A percentile compares a stretch with the other conserved stretches of the same genome.
These are phyloP conservation scores for Rhea pennata DNA, from an alignment of 2,113 vertebrate genomes.

Conservation along the genomic window DNA sequence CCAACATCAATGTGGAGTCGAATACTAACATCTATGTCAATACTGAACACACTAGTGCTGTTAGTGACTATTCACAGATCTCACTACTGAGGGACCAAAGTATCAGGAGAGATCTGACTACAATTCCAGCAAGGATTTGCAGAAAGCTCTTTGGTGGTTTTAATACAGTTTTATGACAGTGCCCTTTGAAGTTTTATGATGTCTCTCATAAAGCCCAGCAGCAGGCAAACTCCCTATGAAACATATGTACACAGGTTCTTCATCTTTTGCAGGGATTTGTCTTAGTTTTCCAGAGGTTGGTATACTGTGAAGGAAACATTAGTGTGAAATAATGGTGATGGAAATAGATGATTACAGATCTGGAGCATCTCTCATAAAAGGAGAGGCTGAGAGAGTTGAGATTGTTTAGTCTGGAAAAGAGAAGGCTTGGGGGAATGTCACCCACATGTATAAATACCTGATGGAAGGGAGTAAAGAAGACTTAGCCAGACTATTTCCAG, in stretches of 20 bases:
- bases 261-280: neutral
- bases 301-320: neutral
- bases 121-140: neutral
- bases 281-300: neutral
- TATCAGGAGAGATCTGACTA: neutral
- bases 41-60: neutral
- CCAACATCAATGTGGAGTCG: neutral
- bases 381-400: neutral
- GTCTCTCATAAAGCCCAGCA: neutral
- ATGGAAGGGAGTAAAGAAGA: neutral
- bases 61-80: neutral
- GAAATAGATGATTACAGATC: neutral
- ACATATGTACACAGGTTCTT: neutral
- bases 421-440: neutral
- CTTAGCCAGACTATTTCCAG: neutral
- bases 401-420: neutral
- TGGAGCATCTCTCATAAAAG: neutral
- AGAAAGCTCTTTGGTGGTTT: slow-evolving; percentile 24
- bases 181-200: slow-evolving; percentile 28
- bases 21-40: neutral
- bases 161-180: neutral
- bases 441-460: neutral
- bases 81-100: neutral
- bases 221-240: neutral
- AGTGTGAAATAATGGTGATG: neutral